Evolutionary conservation across 1,140 invertebrate genomes (phyloP), one percentile per base, ranked within the genome.

Genomic region (Tenebrio molitor): DNA sequence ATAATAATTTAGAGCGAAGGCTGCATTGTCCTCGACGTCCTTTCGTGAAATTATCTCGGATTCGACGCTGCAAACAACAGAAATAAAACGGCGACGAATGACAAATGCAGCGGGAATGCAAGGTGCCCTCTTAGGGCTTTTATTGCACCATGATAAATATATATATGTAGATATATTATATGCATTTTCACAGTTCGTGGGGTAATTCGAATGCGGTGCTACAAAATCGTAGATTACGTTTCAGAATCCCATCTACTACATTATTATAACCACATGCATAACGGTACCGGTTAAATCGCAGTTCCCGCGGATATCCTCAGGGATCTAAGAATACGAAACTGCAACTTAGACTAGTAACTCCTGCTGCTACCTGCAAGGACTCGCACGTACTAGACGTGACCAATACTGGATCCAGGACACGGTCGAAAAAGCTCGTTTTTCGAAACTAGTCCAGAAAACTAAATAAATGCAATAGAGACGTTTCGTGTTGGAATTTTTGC

Each of bases 211-310:
- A 14, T 25, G 23, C 50, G 23, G n/a, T 12, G 12, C 21, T 29
- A 58, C 23, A 14, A 15, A 58, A 58, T 58, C 50, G 21, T 29
- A 14, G 10, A 58, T 58, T 58, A 39, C 36, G 36, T 39, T 12
- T 39, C n/a, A 39, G 19, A 15, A 58, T 58, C 50, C 50, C 29
- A 58, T 58, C 39, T 67, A 16, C n/a, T 67, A 23, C 36, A 42
- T 67, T 67, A 67, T 44, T 67, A 29, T 67, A 67, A 67, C 36
- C 23, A 67, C 64, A 67, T 67, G 64, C 64, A 67, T 67, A 67
- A 67, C 44, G 64, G 64, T 23, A 67, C n/a, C 14, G 64, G 64
- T 67, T 67, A 67, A 67, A 67, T 67, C 64, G 64, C 36, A 44
- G 39, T 67, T 67, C 29, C 64, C 29, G 19, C 21, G 25, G 39